Conservation (phyloP, 2,797 vertebrate genomes). For the Sylvia borin region DNA sequence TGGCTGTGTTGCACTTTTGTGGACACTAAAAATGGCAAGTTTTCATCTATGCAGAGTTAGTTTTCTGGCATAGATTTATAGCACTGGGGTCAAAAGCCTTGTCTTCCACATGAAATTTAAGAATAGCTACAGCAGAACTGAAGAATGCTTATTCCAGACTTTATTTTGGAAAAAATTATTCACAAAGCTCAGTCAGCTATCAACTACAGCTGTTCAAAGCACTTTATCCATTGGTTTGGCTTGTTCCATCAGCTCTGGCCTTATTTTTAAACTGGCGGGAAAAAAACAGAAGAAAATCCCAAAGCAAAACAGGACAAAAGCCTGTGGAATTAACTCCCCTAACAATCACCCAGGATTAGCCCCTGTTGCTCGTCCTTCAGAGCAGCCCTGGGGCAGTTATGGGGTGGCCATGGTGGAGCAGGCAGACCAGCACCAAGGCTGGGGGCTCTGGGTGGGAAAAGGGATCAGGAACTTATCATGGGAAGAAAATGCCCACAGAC, state of each 20-base stretch:
- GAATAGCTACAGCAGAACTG: not conserved
- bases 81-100: not conserved
- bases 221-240: not conserved
- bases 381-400: not conserved
- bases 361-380: not conserved
- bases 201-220: not conserved
- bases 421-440: rapidly evolving
- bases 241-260: not conserved
- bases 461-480: not conserved
- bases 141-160: not conserved
- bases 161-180: not conserved
- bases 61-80: not conserved
- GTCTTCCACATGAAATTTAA: not conserved
- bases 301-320: not conserved
- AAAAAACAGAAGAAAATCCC: not conserved
- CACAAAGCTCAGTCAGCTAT: not conserved
- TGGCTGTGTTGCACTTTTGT: not conserved
- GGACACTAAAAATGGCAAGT: not conserved
- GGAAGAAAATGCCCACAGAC: rapidly evolving
- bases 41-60: not conserved
- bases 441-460: no score
- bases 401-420: not conserved
- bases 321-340: not conserved
- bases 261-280: not conserved
- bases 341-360: not conserved